Evolutionary conservation across 2,888 invertebrate genomes (phyloP).

Genomic region (Ligdia adustata): DNA sequence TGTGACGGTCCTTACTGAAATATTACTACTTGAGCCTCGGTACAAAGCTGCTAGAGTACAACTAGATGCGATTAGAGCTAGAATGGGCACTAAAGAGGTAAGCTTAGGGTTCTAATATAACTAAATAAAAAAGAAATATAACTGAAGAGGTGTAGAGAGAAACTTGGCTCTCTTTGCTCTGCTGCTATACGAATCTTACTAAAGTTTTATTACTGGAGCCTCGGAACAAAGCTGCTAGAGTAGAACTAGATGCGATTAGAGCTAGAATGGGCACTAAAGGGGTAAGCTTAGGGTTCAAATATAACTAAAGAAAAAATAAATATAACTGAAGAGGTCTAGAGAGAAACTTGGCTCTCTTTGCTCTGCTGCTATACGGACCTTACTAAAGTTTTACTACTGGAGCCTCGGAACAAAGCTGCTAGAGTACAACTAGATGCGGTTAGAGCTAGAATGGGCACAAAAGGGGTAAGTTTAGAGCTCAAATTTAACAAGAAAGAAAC

Average conservation of each 20-base stretch:
- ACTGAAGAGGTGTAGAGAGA: too few relatives aligned
- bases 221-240: conserved; percentile 87
- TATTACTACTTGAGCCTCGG: conserved; percentile 90
- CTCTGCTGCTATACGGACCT: conserved; percentile 90
- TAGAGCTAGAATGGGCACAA: conserved; percentile 77
- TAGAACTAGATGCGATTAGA: conserved; percentile 83
- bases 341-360: conserved; percentile 88
- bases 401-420: conserved; percentile 91
- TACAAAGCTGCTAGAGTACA: conserved; percentile 88
- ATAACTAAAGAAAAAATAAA: too few relatives aligned
- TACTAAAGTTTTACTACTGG: conserved; percentile 87
- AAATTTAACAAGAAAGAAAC: conserved; percentile 86
- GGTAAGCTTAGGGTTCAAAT: conserved; percentile 67
- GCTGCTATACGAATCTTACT: conserved; percentile 89
- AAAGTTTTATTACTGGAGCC: conserved; percentile 91
- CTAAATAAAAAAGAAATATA: too few relatives aligned
- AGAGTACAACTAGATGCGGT: conserved; percentile 83
- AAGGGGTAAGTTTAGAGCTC: conserved; percentile 73
- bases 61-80: conserved; percentile 80
- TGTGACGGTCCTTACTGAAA: conserved; percentile 87
- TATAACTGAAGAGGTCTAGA: too few relatives aligned
- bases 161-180: conserved; percentile 87
- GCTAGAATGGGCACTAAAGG: conserved; percentile 79
- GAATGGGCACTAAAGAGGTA: conserved; percentile 80
- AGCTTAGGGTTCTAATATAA: too few relatives aligned